phyloP scores from a whole-genome alignment of 2,113 vertebrate species.

The Desmodus rotundus region DNA sequence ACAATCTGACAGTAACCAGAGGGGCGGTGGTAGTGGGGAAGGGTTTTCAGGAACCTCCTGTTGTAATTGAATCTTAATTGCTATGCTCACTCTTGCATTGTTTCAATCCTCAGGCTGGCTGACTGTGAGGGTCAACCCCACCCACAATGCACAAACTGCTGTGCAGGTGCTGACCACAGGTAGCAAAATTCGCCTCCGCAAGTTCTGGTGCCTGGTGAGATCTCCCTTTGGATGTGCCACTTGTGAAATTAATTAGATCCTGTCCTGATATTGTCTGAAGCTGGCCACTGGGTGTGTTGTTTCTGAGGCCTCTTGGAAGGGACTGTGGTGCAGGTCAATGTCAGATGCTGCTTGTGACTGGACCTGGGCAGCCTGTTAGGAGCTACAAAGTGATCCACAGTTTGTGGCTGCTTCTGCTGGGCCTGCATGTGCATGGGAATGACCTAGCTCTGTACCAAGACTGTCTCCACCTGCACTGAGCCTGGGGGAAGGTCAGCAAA shows the following conservation, averaged over 20 bases:
- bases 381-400: neutral
- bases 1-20: no score
- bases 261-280: no score
- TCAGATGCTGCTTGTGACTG: neutral
- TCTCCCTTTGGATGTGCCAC: neutral
- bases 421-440: neutral
- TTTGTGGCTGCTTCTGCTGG: neutral
- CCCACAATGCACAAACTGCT: neutral
- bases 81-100: no score
- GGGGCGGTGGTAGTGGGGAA: no score
- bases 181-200: neutral
- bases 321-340: neutral
- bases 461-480: neutral
- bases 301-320: neutral
- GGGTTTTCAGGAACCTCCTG: no score
- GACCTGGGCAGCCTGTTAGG: neutral
- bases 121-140: no score
- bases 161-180: neutral
- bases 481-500: neutral
- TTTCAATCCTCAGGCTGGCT: no score
- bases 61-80: no score
- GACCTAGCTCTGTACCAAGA: neutral
- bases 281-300: no score
- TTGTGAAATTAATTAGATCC: no score
- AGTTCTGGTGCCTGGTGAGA: neutral